Conservation (phyloP, 2,113 vertebrate genomes). For the Gambusia holbrooki region DNA sequence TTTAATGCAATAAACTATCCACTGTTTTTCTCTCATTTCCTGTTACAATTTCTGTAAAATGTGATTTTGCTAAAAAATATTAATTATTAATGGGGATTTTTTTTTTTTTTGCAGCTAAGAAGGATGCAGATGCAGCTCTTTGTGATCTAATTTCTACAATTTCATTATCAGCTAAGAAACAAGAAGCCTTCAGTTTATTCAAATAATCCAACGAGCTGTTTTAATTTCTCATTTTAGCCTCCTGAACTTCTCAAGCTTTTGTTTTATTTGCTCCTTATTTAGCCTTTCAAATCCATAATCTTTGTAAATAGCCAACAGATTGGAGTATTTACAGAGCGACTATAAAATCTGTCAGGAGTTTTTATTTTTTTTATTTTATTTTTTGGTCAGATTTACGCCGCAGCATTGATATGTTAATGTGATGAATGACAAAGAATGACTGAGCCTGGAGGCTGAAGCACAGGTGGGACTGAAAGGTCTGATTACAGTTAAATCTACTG, state of each 20-base stretch:
- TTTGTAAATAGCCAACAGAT: neutral
- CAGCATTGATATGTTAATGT: slow-evolving; percentile 16
- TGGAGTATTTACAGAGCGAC: slow-evolving; percentile 1
- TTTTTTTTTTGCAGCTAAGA: too few species aligned
- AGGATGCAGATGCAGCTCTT: too few species aligned
- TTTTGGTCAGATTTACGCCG: slow-evolving; percentile 8
- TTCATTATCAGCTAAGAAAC: too few species aligned
- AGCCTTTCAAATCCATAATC: neutral
- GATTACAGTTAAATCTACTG: slow-evolving; percentile 41
- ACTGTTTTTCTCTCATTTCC: too few species aligned
- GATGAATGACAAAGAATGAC: slow-evolving; percentile 11
- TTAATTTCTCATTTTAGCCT: neutral
- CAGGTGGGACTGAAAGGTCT: slow-evolving; percentile 29
- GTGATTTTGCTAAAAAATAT: too few species aligned
- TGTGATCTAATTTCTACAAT: too few species aligned
- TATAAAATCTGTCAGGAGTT: neutral
- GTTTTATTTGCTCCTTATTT: slow-evolving; percentile 2
- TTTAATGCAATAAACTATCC: too few species aligned
- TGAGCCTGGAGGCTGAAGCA: slow-evolving; percentile 21
- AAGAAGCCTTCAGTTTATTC: neutral
- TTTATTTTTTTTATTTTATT: slow-evolving; percentile 4
- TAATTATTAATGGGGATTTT: too few species aligned
- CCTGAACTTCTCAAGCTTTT: neutral
- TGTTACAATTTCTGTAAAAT: too few species aligned
- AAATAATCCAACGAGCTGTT: neutral